Base-by-base conservation (phyloP, 2,797 vertebrate species). In the Numenius phaeopus region DNA sequence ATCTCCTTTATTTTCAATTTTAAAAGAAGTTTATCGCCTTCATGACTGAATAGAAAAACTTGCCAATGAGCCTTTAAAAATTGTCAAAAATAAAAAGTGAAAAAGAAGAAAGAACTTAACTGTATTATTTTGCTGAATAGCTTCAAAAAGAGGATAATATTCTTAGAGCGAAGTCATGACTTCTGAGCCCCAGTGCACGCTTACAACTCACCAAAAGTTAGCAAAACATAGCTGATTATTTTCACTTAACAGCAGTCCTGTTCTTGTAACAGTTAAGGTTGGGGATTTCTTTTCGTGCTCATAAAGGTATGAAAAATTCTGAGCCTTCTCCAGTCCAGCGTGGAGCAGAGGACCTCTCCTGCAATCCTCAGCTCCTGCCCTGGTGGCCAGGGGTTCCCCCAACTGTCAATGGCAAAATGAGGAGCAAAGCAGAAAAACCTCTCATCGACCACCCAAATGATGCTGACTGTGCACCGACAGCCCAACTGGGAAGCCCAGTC, bases 1-100 rank as follows among this genome's bases (percentile, higher is more conserved):
- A 52, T 52, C 37, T 91, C 72, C 82, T 75, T 96, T 85, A 81
- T 62, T 94, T 96, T 92, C 64, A 59, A 16, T 70, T 94, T 96
- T 79, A 91, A 76, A 89, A 89, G 32, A 65, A 66, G 37, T 40
- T 84, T 84, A 77, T 71, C 7, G 27, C 77, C 79, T 91, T 87
- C 46, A 39, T 9, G 24, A 82, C 8, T 50, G 55, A 84, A 78
- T 11, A 81, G 17, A 92, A 85, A 93, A 90, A 44, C 11, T 83
- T 83, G 67, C 11, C 91, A 91, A 84, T 57, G 30, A 69, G 47
- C 52, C 27, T 84, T 76, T 46, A 1, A 32, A 30, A 58, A 46
- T 9, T 10, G 24, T 79, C 55, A 67, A 88, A 97, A 90, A 80
- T 80, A 61, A 87, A 89, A 89, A 87, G n/a, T 46, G 26, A 67